phyloP scores from a whole-genome alignment of 2,888 invertebrate genomes.

The Pachymerium ferrugineum region DNA sequence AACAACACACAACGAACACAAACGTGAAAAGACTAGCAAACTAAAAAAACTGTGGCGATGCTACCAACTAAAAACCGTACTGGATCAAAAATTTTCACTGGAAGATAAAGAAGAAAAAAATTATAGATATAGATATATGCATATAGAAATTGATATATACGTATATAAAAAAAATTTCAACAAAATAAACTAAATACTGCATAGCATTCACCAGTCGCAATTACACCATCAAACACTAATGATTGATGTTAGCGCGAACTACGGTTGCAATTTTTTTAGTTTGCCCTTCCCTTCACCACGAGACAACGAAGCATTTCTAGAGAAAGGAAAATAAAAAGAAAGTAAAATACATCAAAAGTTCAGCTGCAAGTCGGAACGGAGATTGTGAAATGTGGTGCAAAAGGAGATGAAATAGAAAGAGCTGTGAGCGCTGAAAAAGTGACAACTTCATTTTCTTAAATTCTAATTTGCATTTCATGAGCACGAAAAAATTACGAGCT shows the following conservation, averaged over 20 bases:
- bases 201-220: not conserved
- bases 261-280: not conserved
- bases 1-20: not conserved
- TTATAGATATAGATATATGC: not conserved
- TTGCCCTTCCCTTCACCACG: not conserved
- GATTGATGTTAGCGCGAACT: not conserved
- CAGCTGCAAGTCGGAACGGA: not conserved
- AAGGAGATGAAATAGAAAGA: not conserved
- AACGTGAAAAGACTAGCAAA: not conserved
- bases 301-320: not conserved
- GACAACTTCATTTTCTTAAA: not conserved
- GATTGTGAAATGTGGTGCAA: not conserved
- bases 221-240: not conserved
- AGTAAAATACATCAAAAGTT: not conserved
- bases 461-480: not conserved
- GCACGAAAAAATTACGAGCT: not conserved
- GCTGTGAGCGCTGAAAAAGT: constrained; percentile 24
- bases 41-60: not conserved
- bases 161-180: not conserved
- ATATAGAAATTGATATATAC: not conserved
- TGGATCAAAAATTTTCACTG: not conserved
- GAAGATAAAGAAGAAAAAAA: not conserved
- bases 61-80: not conserved
- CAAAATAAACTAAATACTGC: not conserved
- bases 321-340: not conserved